Evolutionary conservation across 2,797 vertebrate genomes (phyloP).

Genomic region (Hyperoplus immaculatus): DNA sequence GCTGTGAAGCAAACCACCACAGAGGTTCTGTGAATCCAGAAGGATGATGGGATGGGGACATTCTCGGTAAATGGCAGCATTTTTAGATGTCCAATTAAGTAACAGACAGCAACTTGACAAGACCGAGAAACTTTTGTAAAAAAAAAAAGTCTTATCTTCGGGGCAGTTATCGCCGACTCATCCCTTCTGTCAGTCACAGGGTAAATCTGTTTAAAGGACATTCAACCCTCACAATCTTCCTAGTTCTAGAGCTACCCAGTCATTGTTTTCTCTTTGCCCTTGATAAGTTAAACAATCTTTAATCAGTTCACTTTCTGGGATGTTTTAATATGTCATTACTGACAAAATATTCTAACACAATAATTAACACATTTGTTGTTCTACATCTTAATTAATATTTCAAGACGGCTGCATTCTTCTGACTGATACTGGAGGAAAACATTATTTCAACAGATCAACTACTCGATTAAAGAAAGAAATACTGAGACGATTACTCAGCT

Average conservation of each 20-base stretch:
- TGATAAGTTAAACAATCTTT: neutral
- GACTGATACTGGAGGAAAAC: neutral
- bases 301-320: neutral
- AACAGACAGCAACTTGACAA: slow-evolving; percentile 20
- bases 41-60: slow-evolving; percentile 2
- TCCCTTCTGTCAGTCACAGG: neutral
- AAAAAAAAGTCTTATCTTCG: slow-evolving; percentile 9
- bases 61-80: slow-evolving; percentile 16
- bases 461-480: neutral
- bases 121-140: neutral
- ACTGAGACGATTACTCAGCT: too few species aligned
- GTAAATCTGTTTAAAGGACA: neutral
- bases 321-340: neutral
- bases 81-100: slow-evolving; percentile 25
- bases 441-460: neutral
- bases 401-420: neutral
- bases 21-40: neutral
- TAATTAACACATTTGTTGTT: neutral
- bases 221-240: neutral
- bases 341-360: neutral
- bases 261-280: neutral
- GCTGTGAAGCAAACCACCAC: slow-evolving; percentile 8
- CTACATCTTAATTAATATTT: neutral
- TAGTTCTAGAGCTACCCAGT: too few species aligned
- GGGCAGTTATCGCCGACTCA: neutral